Percentiles rank a stretch among this genome's conserved stretches.
phyloP scores from a whole-genome alignment of 2,888 invertebrate genomes.

The Bellardia bayeri region DNA sequence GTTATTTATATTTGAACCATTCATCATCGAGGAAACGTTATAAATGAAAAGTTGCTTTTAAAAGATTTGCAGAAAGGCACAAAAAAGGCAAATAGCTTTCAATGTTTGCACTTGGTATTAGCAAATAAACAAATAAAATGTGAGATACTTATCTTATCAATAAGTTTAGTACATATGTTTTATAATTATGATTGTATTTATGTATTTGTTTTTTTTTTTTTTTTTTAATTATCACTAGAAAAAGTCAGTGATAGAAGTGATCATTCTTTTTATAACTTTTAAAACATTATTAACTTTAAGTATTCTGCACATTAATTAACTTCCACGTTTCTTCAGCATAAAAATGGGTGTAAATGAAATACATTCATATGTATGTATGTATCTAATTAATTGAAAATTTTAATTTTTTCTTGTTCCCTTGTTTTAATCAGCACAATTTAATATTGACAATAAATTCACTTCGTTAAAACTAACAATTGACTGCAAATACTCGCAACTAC shows the following conservation, averaged over 20 bases:
- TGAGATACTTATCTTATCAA: not conserved
- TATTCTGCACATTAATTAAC: not conserved
- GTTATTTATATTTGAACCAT: conserved; percentile 51
- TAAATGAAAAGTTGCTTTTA: not conserved
- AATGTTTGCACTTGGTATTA: conserved; percentile 3
- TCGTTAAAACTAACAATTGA: conserved; percentile 21
- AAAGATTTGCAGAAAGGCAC: not conserved
- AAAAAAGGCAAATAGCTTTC: not conserved
- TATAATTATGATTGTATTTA: not conserved
- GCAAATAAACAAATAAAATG: conserved; percentile 12
- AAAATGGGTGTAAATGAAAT: conserved; percentile 28
- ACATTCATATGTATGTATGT: too few species aligned
- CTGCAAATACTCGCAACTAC: not conserved
- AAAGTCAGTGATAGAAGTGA: not conserved
- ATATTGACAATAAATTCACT: conserved; percentile 25
- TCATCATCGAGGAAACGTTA: conserved; percentile 39
- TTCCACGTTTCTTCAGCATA: not conserved
- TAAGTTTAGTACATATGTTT: not conserved
- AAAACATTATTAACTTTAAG: not conserved
- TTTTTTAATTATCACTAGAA: not conserved
- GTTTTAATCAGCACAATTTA: conserved; percentile 31
- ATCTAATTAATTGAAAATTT: conserved; percentile 19
- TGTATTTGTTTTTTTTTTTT: too few species aligned
- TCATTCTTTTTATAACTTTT: not conserved
- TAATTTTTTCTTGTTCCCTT: not conserved